Evolutionary conservation across 2,113 vertebrate species (phyloP), one percentile per base, ranked within the genome.

Genomic region (Zeus faber): DNA sequence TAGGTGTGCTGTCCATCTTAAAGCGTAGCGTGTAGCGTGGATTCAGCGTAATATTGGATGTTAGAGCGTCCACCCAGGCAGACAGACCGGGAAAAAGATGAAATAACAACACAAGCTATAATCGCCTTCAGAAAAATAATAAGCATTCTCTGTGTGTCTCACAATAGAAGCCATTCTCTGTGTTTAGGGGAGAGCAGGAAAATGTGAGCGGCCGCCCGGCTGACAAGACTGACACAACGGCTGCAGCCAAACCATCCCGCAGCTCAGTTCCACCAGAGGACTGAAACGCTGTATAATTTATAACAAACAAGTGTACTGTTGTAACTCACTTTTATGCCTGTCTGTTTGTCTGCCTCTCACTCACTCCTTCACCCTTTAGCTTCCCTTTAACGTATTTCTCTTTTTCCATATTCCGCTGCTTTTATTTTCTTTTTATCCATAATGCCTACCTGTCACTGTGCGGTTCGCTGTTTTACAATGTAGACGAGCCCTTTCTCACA

Each of bases 71-170:
- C 51, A 52, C 50, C 62, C 57, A 18, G 49, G 65, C 77, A 54
- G 49, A 33, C 45, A 65, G 40, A 62, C 56, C 26, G 47, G 57
- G 18, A 41, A 46, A 39, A 54, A 62, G 58, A 57, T 37, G n/a
- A 37, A 37, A 37, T 37, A 62, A 25, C 49, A 61, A 81, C 59
- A 70, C 55, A 82, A 53, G 73, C 77, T 81, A 74, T 81, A 79
- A 83, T 78, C 55, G 55, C 72, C 45, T 54, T 59, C 6, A 37
- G 60, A 71, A 40, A 67, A 74, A 77, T 77, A 81, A 81, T 73
- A 69, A 80, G 61, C 71, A 67, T 77, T 68, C 62, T 67, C 65
- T 68, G 35, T 16, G 48, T 25, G 62, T 54, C 74, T 75, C 20
- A 69, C 67, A 70, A 70, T 67, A 70, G 68, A 74, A 68, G 61